These are phyloP conservation scores for Yponomeuta cagnagella DNA, from an alignment of 2,888 invertebrate species.

Conservation along the genomic window DNA sequence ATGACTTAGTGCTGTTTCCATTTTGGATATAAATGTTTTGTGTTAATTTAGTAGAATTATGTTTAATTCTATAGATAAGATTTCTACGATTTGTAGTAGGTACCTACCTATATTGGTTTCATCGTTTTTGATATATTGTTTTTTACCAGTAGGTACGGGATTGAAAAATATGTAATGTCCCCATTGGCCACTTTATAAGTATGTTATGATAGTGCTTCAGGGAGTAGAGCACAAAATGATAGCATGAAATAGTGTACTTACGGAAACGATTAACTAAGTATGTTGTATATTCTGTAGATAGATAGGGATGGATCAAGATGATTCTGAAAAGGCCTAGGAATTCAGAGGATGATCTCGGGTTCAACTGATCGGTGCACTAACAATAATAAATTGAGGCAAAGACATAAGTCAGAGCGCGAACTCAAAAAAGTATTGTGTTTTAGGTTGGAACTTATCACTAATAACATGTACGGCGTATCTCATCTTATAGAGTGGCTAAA, in stretches of 20 bases:
- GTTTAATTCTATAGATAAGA: slow-evolving; percentile 38
- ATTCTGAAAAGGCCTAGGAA: neutral
- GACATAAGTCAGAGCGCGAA: neutral
- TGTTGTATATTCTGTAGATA: slow-evolving; percentile 1
- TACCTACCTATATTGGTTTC: neutral
- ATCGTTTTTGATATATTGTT: slow-evolving; percentile 16
- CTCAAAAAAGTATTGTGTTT: neutral
- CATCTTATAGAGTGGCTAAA: neutral
- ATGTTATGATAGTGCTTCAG: neutral
- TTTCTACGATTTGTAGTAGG: slow-evolving; percentile 30
- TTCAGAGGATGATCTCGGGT: neutral
- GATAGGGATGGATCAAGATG: neutral
- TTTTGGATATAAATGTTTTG: slow-evolving; percentile 53
- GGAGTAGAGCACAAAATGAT: neutral
- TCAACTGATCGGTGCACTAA: neutral
- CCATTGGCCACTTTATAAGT: slow-evolving; percentile 2
- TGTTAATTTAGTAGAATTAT: slow-evolving; percentile 48
- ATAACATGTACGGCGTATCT: neutral
- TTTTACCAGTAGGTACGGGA: neutral
- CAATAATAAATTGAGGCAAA: neutral
- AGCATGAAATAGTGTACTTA: neutral
- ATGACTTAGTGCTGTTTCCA: slow-evolving; percentile 63
- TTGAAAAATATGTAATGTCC: neutral
- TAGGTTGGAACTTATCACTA: too few relatives aligned
- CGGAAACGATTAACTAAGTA: neutral